Conservation (phyloP, 1,140 invertebrate species). For the Hestina assimilis region DNA sequence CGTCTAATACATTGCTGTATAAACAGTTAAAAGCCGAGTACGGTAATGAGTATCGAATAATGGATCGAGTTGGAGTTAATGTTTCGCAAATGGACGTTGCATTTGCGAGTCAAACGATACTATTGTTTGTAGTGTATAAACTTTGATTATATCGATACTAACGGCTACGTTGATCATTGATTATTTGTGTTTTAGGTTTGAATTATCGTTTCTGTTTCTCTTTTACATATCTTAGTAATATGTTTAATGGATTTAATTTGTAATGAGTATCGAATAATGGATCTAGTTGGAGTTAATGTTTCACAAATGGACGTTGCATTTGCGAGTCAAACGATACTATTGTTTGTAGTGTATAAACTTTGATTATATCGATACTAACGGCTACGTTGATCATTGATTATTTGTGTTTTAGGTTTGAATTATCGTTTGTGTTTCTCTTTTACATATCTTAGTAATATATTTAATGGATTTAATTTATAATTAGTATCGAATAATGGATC, state of each 20-base stretch:
- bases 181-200: not conserved
- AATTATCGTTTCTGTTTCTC: too few relatives aligned
- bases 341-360: not conserved
- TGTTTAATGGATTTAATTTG: too few relatives aligned
- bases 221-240: too few relatives aligned
- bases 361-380: not conserved
- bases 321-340: not conserved
- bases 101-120: not conserved
- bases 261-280: constrained; percentile 32
- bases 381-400: not conserved
- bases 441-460: too few relatives aligned
- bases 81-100: constrained; percentile 15
- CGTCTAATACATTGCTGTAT: constrained; percentile 5
- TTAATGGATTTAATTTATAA: too few relatives aligned
- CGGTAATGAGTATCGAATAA: constrained; percentile 31
- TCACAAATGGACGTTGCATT: constrained; percentile 8
- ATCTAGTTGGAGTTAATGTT: constrained; percentile 27
- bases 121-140: not conserved
- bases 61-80: constrained; percentile 27
- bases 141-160: not conserved
- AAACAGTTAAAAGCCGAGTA: constrained; percentile 18
- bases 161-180: not conserved
- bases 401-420: too few relatives aligned
- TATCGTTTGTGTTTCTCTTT: too few relatives aligned
- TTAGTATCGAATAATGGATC: constrained; percentile 28